Base-by-base conservation (phyloP, 1,140 invertebrate genomes). In the Copidosoma floridanum region DNA sequence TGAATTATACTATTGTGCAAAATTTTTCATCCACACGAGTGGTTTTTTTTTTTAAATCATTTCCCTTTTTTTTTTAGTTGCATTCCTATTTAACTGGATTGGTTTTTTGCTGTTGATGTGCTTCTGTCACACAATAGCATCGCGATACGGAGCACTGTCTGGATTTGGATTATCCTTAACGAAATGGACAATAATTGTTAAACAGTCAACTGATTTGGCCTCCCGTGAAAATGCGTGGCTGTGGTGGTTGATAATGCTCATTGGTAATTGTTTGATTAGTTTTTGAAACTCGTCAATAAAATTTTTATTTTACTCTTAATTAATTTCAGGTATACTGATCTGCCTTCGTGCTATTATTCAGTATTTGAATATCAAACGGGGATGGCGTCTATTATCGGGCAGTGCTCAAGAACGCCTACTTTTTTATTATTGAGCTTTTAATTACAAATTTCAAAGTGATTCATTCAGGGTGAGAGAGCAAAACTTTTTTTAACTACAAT, bases 21-120 rank as follows among this genome's bases (percentile, higher is more conserved):
- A 37, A 37, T 37, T 37, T 37, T 37, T 37, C 32, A 37, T 37
- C 14, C 14, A 10, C 32, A 37, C 7, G 7, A 32, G 29, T 32
- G 38, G 5, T 41, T 41, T 41, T 11, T 14, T 10, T 41, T 41
- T 41, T 26, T 47, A 27, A 7, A 24, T 8, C n/a, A 18, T 48
- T 32, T 48, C 18, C 2, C 16, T 29, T n/a, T 11, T 51, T 57
- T 51, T 72, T 73, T 46, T 72, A 89, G 89, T 93, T 74, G 88
- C 91, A 64, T 93, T 94, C 75, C 82, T 94, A 24, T 96, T 97
- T 81, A 96, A 96, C 79, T 97, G 94, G 94, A 92, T 97, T 73
- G 94, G 94, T 47, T 95, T 97, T 74, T 80, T 97, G 51, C 82
- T 95, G 67, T 81, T 94, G 53, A 91, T 95, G 85, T 96, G 94